Base-by-base conservation (phyloP, 2,113 vertebrate genomes). In the Dicaeum eximium region DNA sequence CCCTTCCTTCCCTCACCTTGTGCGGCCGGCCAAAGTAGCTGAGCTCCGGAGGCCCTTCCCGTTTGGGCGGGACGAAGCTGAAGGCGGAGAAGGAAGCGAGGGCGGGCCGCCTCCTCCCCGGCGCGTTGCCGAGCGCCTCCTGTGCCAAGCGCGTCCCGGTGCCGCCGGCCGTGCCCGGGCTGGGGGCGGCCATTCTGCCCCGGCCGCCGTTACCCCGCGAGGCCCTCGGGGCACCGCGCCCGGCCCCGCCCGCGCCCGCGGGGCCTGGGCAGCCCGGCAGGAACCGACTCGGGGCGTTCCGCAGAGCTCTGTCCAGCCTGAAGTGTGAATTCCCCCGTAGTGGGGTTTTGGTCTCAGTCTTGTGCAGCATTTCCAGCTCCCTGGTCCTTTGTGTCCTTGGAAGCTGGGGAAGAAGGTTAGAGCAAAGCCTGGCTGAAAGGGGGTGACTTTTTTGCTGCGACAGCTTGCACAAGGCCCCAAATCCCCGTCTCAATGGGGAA, bases 11-110 rank as follows among this genome's bases (percentile, higher is more conserved):
- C 17, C 70, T 45, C 90, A 98, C 97, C 97, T 88, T 60, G 60
- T 44, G 12, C 54, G 20, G 38, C 37, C 93, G 92, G 75, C 21
- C 6, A 74, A 85, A 98, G 42, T 98, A 98, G 80, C 96, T 98
- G 88, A 95, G 95, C 87, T 98, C 97, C 19, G 96, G 71, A 24
- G 93, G 94, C 33, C 92, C 97, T 18, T 38, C 93, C 51, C 93
- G 97, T 9, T 93, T 53, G 37, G 92, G 44, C 4, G 98, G 97
- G 65, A 98, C 2, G 65, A 47, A 67, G 95, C 97, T 94, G 92
- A 97, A 97, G 69, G 95, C 67, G 1, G 97, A 97, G 62, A 75
- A 70, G 14, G 97, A 75, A 1, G 86, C 92, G 14, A 96, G 82
- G 14, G 51, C 95, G 27, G 33, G 66, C 47, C 23, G 47, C 9